Base-by-base conservation (phyloP, 2,888 invertebrate genomes). In the Athripsodes cinereus region DNA sequence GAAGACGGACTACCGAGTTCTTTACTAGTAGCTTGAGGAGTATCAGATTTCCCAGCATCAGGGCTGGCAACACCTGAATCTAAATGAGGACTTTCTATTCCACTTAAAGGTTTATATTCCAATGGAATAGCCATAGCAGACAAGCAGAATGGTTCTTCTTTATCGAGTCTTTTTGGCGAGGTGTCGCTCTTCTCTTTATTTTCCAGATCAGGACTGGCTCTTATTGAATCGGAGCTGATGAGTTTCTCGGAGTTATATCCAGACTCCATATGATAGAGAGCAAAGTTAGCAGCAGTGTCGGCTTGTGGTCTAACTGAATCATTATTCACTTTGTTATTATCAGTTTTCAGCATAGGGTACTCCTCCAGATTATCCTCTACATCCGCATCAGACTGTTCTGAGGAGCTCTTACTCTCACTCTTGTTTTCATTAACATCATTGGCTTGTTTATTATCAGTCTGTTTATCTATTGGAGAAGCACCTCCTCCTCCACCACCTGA, bases 351-450 rank as follows among this genome's bases (percentile, higher is more conserved):
- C n/a, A n/a, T n/a, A 2, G 76, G 72, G 34, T 74, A 74, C 56
- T 82, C 85, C 63, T 87, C 84, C 1, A 85, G 72, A 68, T 90
- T 90, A 67, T 90, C 90, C 71, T 91, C 91, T 0, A 90, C 81
- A 68, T 91, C 91, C 0, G 90, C 90, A 68, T 90, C 90, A 1
- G 88, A 89, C 67, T 87, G 85, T 64, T 83, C 85, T n/a, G 81
- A 81, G 18, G 83, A 82, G 0, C 83, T 82, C 69, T 81, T 81
- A 64, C 76, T 75, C 31, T 78, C 78, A 49, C 74, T 16, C 52
- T 58, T 60, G 44, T 50, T 48, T 10, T 57, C 60, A 31, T 52
- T 57, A 8, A 46, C 50, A 26, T 67, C 62, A 3, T 60, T 66
- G 18, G 64, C 58, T 11, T 50, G 56, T 21, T 56, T 56, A 10